Percentiles rank a stretch among this genome's conserved stretches.
Evolutionary conservation across 92 coral and sea anemone genomes (phyloP).

Genomic region (Pocillopora grandis): DNA sequence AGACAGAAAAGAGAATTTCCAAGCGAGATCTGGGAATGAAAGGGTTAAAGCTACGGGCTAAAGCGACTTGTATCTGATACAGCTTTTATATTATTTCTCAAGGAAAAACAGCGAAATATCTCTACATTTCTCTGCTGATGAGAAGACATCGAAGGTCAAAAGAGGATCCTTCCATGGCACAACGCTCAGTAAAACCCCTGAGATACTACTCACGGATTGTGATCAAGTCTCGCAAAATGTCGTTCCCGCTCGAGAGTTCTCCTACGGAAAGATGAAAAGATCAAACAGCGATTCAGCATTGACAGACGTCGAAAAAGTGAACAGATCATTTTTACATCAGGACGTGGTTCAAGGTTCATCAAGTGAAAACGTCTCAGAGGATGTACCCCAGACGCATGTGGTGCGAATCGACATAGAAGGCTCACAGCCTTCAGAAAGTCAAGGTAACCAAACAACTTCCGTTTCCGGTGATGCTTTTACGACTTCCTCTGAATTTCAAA

Average conservation of each 20-base stretch:
- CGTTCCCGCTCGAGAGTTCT: constrained; percentile 13
- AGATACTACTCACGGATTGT: constrained; percentile 59
- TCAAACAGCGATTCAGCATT: constrained; percentile 53
- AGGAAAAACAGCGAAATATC: constrained; percentile 69
- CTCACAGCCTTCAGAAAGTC: constrained; percentile 23
- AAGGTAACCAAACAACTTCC: constrained; percentile 28
- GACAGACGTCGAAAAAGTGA: constrained; percentile 49
- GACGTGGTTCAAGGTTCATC: constrained; percentile 31
- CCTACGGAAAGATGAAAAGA: constrained; percentile 6
- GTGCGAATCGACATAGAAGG: constrained; percentile 46
- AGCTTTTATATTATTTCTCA: background rate
- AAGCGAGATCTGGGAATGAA: no score
- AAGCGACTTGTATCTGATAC: background rate
- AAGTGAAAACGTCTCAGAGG: constrained; percentile 21
- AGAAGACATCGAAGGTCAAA: constrained; percentile 38
- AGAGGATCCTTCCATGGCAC: constrained; percentile 20
- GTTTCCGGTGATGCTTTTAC: constrained; percentile 3
- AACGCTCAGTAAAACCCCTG: constrained; percentile 37
- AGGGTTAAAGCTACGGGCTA: background rate
- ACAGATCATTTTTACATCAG: constrained; percentile 18
- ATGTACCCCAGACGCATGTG: constrained; percentile 21
- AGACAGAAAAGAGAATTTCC: no score
- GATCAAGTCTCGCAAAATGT: constrained; percentile 36
- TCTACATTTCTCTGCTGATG: constrained; percentile 50
- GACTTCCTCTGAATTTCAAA: background rate